Conservation (phyloP, 2,888 invertebrate species). For the Epinotia nisella region DNA sequence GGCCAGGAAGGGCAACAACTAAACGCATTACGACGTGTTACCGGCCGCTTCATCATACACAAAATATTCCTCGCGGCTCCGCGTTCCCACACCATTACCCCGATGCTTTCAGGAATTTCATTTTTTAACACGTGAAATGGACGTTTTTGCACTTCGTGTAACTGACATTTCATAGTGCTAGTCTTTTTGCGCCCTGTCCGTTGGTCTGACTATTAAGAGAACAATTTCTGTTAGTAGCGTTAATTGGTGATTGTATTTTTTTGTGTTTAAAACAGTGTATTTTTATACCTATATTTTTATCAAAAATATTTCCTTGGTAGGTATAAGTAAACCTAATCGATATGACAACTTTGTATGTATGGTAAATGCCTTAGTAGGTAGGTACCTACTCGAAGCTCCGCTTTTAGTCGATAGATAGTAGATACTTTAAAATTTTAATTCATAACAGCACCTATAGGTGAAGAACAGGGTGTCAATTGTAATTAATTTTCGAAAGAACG, state of each 20-base stretch:
- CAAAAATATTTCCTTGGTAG: too few species aligned
- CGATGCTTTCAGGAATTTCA: conserved; percentile 54
- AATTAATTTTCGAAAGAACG: too few species aligned
- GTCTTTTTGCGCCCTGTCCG: conserved; percentile 35
- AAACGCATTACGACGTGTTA: conserved; percentile 77
- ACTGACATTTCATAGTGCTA: conserved; percentile 42
- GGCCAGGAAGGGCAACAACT: conserved; percentile 60
- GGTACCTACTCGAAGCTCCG: too few species aligned
- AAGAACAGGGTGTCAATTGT: too few species aligned
- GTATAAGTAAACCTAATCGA: too few species aligned
- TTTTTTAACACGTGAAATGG: conserved; percentile 53
- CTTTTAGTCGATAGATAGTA: too few species aligned
- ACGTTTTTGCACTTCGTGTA: conserved; percentile 34
- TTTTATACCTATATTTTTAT: too few species aligned
- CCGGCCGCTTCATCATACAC: conserved; percentile 61
- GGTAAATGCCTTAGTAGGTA: too few species aligned
- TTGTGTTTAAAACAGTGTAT: not conserved
- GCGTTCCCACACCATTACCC: conserved; percentile 59
- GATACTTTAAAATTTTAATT: too few species aligned
- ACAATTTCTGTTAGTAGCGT: conserved; percentile 23
- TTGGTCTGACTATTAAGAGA: conserved; percentile 37
- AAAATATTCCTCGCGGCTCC: conserved; percentile 49
- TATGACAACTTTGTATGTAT: too few species aligned
- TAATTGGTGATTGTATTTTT: conserved; percentile 9
- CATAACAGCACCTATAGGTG: too few species aligned